Percentiles rank a stretch among this genome's conserved stretches.
Conservation (phyloP, 2,888 invertebrate species). For the Hololepta plana region DNA sequence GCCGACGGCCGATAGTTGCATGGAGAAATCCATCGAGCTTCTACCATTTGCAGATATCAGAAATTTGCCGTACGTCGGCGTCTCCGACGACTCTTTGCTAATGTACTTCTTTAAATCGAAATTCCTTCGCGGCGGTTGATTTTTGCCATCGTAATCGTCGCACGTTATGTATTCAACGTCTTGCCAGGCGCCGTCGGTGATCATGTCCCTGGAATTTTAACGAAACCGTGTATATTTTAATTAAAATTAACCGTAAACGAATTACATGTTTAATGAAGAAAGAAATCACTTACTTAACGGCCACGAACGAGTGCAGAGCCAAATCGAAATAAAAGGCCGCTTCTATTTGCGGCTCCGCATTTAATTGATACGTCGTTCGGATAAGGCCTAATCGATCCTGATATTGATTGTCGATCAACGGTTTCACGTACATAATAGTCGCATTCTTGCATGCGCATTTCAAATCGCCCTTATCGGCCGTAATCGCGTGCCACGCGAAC, state of each 20-base stretch:
- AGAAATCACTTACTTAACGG: slow-evolving; percentile 42
- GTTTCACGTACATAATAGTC: slow-evolving; percentile 55
- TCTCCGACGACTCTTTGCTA: slow-evolving; percentile 46
- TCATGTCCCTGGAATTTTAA: slow-evolving; percentile 37
- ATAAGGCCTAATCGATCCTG: slow-evolving; percentile 53
- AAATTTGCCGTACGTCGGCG: slow-evolving; percentile 51
- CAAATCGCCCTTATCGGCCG: slow-evolving; percentile 55
- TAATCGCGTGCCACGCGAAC: slow-evolving; percentile 75
- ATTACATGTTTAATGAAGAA: slow-evolving; percentile 1
- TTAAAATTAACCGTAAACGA: slow-evolving; percentile 1
- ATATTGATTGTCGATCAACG: slow-evolving; percentile 46
- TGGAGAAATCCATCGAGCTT: slow-evolving; percentile 58
- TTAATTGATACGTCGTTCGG: slow-evolving; percentile 52
- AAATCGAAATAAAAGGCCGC: slow-evolving; percentile 82
- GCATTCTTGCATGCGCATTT: slow-evolving; percentile 62
- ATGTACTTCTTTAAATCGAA: slow-evolving; percentile 53
- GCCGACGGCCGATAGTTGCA: slow-evolving; percentile 50
- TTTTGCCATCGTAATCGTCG: slow-evolving; percentile 60
- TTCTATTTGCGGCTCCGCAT: slow-evolving; percentile 53
- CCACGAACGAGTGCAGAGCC: slow-evolving; percentile 49
- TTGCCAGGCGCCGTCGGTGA: slow-evolving; percentile 56
- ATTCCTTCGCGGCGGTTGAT: slow-evolving; percentile 45
- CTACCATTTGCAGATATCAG: slow-evolving; percentile 47
- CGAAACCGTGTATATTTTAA: slow-evolving; percentile 1
- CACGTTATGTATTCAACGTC: slow-evolving; percentile 58